phyloP scores from a whole-genome alignment of 2,888 invertebrate species.

The Brassicogethes aeneus region DNA sequence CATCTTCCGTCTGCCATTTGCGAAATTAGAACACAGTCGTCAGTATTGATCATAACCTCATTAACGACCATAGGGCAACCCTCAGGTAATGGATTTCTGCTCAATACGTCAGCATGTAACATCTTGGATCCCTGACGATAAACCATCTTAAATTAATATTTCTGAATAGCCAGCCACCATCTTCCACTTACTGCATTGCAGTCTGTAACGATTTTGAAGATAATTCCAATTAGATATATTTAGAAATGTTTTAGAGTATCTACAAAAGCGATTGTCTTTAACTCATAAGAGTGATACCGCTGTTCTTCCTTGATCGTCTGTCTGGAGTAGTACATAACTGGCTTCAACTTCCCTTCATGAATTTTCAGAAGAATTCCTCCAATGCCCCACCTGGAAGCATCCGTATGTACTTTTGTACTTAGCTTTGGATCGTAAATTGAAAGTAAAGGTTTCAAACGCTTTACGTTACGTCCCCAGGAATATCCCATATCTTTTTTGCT shows the following conservation, averaged over 20 bases:
- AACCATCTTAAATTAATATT: constrained; percentile 27
- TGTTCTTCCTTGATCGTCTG: too few relatives aligned
- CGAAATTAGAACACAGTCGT: too few relatives aligned
- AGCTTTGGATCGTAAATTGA: constrained; percentile 8
- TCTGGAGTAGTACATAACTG: constrained; percentile 4
- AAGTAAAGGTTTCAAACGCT: constrained; percentile 7
- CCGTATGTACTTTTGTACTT: constrained; percentile 11
- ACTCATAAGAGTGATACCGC: too few relatives aligned
- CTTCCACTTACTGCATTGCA: too few relatives aligned
- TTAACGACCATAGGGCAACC: too few relatives aligned
- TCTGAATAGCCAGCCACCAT: constrained; percentile 27
- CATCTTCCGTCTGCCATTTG: too few relatives aligned
- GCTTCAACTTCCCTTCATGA: not conserved
- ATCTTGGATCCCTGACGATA: too few relatives aligned
- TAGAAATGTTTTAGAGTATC: constrained; percentile 10
- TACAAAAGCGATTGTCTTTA: constrained; percentile 14
- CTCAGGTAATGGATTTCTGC: too few relatives aligned
- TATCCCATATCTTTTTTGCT: too few relatives aligned
- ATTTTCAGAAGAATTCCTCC: constrained; percentile 10
- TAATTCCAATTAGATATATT: constrained; percentile 11
- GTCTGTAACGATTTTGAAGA: too few relatives aligned
- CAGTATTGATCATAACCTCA: too few relatives aligned
- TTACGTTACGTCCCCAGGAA: too few relatives aligned
- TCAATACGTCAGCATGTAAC: constrained; percentile 27
- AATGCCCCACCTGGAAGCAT: constrained; percentile 11